phyloP scores from a whole-genome alignment of 2,888 invertebrate genomes.

The Eupithecia tripunctaria region DNA sequence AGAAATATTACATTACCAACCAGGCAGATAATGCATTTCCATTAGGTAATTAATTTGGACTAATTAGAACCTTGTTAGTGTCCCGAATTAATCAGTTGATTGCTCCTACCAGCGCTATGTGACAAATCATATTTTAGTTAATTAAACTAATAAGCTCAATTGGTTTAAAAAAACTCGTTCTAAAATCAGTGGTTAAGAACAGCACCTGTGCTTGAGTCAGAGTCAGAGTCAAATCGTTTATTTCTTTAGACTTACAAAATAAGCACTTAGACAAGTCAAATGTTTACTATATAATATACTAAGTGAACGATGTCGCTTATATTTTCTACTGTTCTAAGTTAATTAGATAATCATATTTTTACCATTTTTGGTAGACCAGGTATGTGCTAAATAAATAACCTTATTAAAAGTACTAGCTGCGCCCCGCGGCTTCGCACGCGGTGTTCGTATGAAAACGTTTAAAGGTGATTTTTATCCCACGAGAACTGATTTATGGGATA shows the following conservation, averaged over 20 bases:
- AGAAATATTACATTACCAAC: neutral
- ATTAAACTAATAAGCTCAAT: constrained; percentile 32
- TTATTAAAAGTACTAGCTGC: too few relatives aligned
- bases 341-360: too few relatives aligned
- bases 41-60: constrained; percentile 71
- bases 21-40: constrained; percentile 58
- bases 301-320: neutral
- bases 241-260: too few relatives aligned
- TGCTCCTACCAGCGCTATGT: constrained; percentile 50
- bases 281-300: too few relatives aligned
- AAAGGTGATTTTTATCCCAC: too few relatives aligned
- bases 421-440: too few relatives aligned
- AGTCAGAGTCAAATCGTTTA: too few relatives aligned
- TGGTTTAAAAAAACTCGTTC: neutral
- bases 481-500: too few relatives aligned
- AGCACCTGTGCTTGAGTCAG: neutral
- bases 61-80: constrained; percentile 77
- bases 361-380: too few relatives aligned
- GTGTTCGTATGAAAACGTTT: too few relatives aligned
- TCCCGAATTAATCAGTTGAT: constrained; percentile 76
- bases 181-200: neutral
- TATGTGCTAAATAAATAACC: too few relatives aligned
- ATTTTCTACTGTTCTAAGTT: neutral
- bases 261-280: too few relatives aligned
- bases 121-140: constrained; percentile 27